These are phyloP conservation scores for Morone chrysops DNA, from an alignment of 2,113 vertebrate species.

Conservation along the genomic window DNA sequence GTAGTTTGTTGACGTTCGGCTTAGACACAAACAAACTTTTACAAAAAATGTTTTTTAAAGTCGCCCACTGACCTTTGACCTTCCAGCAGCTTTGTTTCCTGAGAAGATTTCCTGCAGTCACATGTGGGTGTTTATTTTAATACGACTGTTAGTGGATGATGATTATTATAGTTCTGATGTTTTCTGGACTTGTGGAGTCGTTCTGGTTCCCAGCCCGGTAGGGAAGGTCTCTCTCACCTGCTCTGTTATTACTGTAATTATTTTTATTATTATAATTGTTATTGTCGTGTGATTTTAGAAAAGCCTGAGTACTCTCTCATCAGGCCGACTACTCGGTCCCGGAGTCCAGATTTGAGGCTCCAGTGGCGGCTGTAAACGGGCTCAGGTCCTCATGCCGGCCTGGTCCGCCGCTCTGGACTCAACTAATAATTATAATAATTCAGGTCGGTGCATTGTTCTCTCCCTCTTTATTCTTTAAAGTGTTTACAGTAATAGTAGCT, in stretches of 20 bases:
- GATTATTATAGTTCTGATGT: neutral
- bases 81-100: too few species aligned
- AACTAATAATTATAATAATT: slow-evolving; percentile 80
- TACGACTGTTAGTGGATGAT: too few species aligned
- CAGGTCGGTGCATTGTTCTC: slow-evolving; percentile 66
- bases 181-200: neutral
- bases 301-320: slow-evolving; percentile 47
- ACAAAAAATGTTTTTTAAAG: too few species aligned
- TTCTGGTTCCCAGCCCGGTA: neutral
- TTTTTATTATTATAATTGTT: slow-evolving; percentile 50
- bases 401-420: slow-evolving; percentile 45
- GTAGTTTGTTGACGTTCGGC: too few species aligned
- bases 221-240: slow-evolving; percentile 15
- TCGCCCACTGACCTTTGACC: too few species aligned
- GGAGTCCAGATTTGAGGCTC: slow-evolving; percentile 32
- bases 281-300: slow-evolving; percentile 32
- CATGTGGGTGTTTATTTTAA: too few species aligned
- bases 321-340: slow-evolving; percentile 16
- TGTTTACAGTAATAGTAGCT: slow-evolving; percentile 78
- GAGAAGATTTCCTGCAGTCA: too few species aligned
- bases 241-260: slow-evolving; percentile 25
- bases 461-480: slow-evolving; percentile 64
- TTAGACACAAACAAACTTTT: too few species aligned
- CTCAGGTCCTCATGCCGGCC: slow-evolving; percentile 45
- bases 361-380: slow-evolving; percentile 15